These are phyloP conservation scores for Phrynosoma blainvillii DNA, from an alignment of 2,113 vertebrate genomes.

Conservation along the genomic window DNA sequence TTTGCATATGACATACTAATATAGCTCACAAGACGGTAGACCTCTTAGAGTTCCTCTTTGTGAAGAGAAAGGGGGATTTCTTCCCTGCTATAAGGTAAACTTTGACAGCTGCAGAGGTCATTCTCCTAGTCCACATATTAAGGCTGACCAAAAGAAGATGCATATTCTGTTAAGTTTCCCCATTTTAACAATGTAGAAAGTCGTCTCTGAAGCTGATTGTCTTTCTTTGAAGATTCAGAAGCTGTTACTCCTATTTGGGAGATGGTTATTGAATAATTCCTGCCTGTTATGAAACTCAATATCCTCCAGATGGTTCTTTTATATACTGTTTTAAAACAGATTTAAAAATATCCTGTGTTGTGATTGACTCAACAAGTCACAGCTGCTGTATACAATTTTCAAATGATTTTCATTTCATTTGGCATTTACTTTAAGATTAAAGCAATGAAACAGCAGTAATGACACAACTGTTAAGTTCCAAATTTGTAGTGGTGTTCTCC, in stretches of 20 bases:
- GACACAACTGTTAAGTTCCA: constrained; percentile 45
- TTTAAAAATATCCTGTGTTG: constrained; percentile 65
- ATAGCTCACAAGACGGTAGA: background rate
- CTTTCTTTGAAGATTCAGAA: constrained; percentile 68
- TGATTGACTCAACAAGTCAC: constrained; percentile 72
- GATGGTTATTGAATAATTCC: constrained; percentile 73
- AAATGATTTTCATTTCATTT: constrained; percentile 63
- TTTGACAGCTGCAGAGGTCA: constrained; percentile 57
- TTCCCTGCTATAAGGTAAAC: constrained; percentile 39
- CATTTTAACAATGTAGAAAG: constrained; percentile 66
- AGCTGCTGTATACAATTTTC: constrained; percentile 58
- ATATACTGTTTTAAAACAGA: constrained; percentile 65
- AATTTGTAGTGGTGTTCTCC: constrained; percentile 39
- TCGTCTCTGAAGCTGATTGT: constrained; percentile 60
- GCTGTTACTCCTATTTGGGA: constrained; percentile 66
- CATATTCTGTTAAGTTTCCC: constrained; percentile 57
- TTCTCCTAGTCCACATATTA: constrained; percentile 57
- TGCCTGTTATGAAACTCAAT: constrained; percentile 74
- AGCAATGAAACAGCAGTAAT: constrained; percentile 56
- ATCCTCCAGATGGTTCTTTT: constrained; percentile 73
- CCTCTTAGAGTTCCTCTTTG: background rate
- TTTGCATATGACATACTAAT: constrained; percentile 4
- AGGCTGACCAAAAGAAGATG: constrained; percentile 62
- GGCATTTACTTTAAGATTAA: constrained; percentile 62
- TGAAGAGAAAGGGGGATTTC: constrained; percentile 42